A percentile compares a stretch with the other conserved stretches of the same genome.
Evolutionary conservation across 2,888 invertebrate species (phyloP).

Genomic region (Cryptus armator): DNA sequence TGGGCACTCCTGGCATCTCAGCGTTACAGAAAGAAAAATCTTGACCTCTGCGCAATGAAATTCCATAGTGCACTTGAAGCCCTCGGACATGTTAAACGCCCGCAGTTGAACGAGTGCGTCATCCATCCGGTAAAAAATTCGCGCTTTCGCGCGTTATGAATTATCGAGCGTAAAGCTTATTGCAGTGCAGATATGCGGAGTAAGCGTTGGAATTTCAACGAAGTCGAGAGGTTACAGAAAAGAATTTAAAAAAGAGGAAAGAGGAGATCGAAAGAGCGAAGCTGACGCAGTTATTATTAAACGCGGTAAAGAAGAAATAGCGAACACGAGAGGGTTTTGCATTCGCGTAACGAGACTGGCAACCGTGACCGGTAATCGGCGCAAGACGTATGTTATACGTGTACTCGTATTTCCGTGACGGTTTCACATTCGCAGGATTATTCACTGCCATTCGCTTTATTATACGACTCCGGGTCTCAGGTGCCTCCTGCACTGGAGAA

Average conservation of each 20-base stretch:
- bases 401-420: conserved; percentile 57
- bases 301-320: conserved; percentile 30
- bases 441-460: not conserved
- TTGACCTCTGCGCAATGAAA: conserved; percentile 59
- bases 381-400: conserved; percentile 8
- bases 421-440: conserved; percentile 56
- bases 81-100: conserved; percentile 55
- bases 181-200: conserved; percentile 38
- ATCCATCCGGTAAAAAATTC: conserved; percentile 49
- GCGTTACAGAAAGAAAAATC: conserved; percentile 31
- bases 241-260: conserved; percentile 24
- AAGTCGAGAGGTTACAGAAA: not conserved
- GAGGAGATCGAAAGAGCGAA: conserved; percentile 32
- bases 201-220: conserved; percentile 51
- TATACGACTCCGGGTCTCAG: not conserved
- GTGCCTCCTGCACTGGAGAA: not conserved
- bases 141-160: conserved; percentile 52
- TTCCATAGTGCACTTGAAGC: conserved; percentile 52
- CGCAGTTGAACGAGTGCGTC: conserved; percentile 50
- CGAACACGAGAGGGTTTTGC: conserved; percentile 52
- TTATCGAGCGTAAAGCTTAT: conserved; percentile 36
- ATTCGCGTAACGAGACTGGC: conserved; percentile 56
- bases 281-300: conserved; percentile 56
- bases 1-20: conserved; percentile 23
- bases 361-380: conserved; percentile 54